Evolutionary conservation across 2,888 invertebrate genomes (phyloP), one percentile per base, ranked within the genome.

Genomic region (Drosophila subsilvestris): DNA sequence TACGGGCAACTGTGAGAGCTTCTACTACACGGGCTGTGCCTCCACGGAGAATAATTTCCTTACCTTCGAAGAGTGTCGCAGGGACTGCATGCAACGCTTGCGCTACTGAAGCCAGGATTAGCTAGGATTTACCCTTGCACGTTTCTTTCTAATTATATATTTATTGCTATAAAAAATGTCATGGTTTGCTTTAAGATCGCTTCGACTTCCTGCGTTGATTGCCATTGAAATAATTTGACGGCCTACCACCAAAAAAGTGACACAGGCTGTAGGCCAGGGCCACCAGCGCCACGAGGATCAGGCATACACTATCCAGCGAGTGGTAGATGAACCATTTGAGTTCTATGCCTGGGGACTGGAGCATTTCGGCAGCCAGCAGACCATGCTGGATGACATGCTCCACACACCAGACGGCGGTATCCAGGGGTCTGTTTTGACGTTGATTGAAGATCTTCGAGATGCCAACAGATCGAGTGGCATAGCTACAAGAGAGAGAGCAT

Each of bases 401-500:
- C 14, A 93, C 93, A 93, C 94, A 94, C 90, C 94, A 94, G 82
- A 94, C 91, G 63, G 94, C 94, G 27, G 92, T 93, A 65, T 94
- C 93, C 53, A 94, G 73, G 1, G 94, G 93, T 5, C 93, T 92
- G 79, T 93, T 92, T 42, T 93, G 92, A 0, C 94, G 93, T 74
- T 93, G 93, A 65, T 93, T 93, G 92, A 94, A 94, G 22, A 93
- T 81, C 63, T 92, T 90, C 0, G 94, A 93, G 1, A 94, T 89
- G 27, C 91, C 79, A 62, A 90, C 90, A 1, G 94, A 93, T 18
- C 91, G 83, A 9, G 66, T 56, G 1, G 77, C 53, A 69, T 87
- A 91, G 10, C 92, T 91, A 12, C 3, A 54, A 54, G 4, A 20
- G 49, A 27, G 18, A 20, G 1, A 32, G n/a, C n/a, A 6, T 8